Conservation (phyloP, 2,113 vertebrate genomes). For the Rhinopomastus cyanomelas region DNA sequence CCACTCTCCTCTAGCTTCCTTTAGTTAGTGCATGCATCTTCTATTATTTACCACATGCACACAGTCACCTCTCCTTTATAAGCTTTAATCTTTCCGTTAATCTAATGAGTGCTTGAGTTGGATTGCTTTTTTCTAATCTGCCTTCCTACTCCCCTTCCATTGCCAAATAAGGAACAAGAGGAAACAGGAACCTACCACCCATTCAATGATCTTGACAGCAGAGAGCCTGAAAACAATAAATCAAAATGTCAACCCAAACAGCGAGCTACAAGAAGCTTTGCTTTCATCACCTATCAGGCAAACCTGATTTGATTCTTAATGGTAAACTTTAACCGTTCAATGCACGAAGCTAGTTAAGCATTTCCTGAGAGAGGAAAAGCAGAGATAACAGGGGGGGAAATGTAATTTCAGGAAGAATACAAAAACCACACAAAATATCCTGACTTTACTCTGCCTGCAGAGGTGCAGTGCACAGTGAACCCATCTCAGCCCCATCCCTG, state of each 20-base stretch:
- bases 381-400: background rate
- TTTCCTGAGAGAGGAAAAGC: background rate
- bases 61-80: background rate
- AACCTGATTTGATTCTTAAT: background rate
- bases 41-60: accelerated
- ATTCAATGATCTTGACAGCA: background rate
- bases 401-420: background rate
- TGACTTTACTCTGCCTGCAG: background rate
- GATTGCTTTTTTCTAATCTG: background rate
- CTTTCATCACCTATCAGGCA: background rate
- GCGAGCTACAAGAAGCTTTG: background rate
- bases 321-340: background rate
- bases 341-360: background rate
- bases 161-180: background rate
- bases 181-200: background rate
- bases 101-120: background rate
- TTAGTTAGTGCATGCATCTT: background rate
- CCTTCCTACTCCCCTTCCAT: background rate
- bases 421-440: background rate
- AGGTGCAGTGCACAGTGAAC: background rate
- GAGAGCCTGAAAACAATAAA: background rate
- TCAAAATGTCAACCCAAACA: background rate
- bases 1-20: background rate
- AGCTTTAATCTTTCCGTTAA: background rate
- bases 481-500: background rate